These are phyloP conservation scores for Scleropages formosus DNA, from an alignment of 2,797 vertebrate species.

Conservation along the genomic window DNA sequence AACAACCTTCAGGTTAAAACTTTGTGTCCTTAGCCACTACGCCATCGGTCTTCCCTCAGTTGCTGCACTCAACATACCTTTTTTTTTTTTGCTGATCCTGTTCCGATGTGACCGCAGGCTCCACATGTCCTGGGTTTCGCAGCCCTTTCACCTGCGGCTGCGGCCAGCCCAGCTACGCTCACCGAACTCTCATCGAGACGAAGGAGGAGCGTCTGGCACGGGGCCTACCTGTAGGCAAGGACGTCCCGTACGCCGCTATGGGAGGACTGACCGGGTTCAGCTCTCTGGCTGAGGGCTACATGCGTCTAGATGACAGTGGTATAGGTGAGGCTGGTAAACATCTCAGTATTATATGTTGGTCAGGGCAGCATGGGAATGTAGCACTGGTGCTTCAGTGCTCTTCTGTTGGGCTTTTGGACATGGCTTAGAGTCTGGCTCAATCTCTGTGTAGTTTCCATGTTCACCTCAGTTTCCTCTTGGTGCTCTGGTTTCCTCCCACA, in stretches of 20 bases:
- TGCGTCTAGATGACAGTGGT: constrained; percentile 71
- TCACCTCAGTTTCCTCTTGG: too few species aligned
- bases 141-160: constrained; percentile 82
- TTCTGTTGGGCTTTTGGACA: too few species aligned
- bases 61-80: neutral
- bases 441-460: too few species aligned
- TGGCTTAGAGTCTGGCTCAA: too few species aligned
- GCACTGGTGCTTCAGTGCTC: too few species aligned
- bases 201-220: constrained; percentile 74
- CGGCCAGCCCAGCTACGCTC: constrained; percentile 74
- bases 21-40: too few species aligned
- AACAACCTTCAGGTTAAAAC: too few species aligned
- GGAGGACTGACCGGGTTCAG: constrained; percentile 88
- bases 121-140: constrained; percentile 76
- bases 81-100: neutral
- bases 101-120: constrained; percentile 60
- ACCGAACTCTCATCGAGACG: constrained; percentile 84
- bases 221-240: constrained; percentile 74
- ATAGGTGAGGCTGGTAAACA: constrained; percentile 57
- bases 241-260: constrained; percentile 85
- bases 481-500: too few species aligned
- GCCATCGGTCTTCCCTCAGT: neutral
- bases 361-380: too few species aligned
- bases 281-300: constrained; percentile 82
- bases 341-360: too few species aligned